Conservation (phyloP, 2,797 vertebrate species). For the Myotis findleyi region DNA sequence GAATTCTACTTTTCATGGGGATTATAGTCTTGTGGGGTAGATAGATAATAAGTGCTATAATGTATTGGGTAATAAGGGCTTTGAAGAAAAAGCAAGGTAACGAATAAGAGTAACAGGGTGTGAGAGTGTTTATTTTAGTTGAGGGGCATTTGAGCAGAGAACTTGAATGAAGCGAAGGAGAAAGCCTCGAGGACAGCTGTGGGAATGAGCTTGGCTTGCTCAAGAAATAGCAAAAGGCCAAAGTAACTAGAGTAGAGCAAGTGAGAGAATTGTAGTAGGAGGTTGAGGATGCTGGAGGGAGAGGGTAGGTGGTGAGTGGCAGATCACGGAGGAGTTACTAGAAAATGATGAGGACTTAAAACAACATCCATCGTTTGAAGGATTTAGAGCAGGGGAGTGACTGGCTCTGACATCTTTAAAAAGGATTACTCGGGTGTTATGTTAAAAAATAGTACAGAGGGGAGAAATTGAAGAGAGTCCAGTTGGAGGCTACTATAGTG, state of each 20-base stretch:
- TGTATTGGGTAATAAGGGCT: background rate
- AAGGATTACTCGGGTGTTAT: background rate
- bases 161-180: background rate
- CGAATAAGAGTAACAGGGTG: background rate
- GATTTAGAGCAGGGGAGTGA: background rate
- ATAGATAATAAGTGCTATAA: background rate
- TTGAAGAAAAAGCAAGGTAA: constrained; percentile 31
- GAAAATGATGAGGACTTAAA: background rate
- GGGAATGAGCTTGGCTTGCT: background rate
- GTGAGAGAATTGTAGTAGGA: background rate
- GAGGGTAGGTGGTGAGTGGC: background rate
- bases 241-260: background rate
- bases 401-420: background rate
- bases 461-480: background rate
- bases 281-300: background rate
- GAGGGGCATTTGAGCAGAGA: background rate
- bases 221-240: background rate
- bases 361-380: background rate
- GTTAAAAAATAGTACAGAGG: background rate
- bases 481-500: background rate
- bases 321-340: background rate
- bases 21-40: background rate
- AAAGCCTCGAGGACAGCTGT: background rate
- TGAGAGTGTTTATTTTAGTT: background rate
- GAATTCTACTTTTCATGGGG: background rate